Evolutionary conservation across 1,140 invertebrate genomes (phyloP).

Genomic region (Sycophaga agraensis): DNA sequence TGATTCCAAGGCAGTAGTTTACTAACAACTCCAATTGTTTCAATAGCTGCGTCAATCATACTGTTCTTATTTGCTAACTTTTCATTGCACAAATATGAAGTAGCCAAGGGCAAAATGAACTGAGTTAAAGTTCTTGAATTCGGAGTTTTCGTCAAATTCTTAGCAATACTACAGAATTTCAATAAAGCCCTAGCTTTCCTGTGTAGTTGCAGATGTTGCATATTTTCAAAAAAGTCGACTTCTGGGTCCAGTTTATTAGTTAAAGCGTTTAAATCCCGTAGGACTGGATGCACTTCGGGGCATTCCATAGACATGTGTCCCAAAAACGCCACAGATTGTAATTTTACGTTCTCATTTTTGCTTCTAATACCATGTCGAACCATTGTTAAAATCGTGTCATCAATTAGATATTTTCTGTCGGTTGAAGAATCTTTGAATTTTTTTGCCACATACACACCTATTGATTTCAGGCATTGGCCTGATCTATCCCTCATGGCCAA

Average conservation of each 20-base stretch:
- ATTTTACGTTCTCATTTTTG: constrained; percentile 67
- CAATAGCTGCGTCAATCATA: constrained; percentile 82
- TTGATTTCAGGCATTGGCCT: constrained; percentile 70
- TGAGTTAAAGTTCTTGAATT: constrained; percentile 73
- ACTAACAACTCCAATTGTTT: constrained; percentile 74
- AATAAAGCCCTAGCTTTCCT: constrained; percentile 77
- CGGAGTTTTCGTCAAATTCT: constrained; percentile 61
- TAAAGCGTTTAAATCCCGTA: constrained; percentile 74
- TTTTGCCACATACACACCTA: constrained; percentile 63
- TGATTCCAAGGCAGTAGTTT: constrained; percentile 81
- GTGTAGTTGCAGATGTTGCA: constrained; percentile 83
- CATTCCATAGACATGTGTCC: constrained; percentile 74
- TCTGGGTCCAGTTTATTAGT: constrained; percentile 76
- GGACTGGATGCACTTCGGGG: constrained; percentile 66
- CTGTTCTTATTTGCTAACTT: constrained; percentile 74
- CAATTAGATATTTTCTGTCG: constrained; percentile 68
- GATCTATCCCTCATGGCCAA: constrained; percentile 79
- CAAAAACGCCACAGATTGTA: constrained; percentile 77
- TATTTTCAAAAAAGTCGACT: constrained; percentile 93
- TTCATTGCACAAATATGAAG: constrained; percentile 78
- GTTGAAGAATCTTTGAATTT: constrained; percentile 49
- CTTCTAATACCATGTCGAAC: constrained; percentile 69
- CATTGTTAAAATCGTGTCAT: constrained; percentile 70
- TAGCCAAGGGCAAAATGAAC: constrained; percentile 82
- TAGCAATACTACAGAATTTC: constrained; percentile 66